phyloP scores from a whole-genome alignment of 2,888 invertebrate species.

The Pogonocherus hispidulus region DNA sequence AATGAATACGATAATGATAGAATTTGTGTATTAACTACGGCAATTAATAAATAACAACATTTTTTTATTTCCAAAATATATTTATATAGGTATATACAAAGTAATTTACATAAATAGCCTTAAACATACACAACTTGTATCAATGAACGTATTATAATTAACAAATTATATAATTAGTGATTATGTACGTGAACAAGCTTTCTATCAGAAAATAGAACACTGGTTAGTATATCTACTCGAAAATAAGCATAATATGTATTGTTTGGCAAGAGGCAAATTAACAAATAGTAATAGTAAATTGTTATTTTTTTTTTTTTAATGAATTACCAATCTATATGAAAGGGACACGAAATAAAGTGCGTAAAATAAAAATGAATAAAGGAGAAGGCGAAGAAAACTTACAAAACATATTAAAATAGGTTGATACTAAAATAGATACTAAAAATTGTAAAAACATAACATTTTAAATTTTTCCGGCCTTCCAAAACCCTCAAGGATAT shows the following conservation, averaged over 20 bases:
- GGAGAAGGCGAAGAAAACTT: no score
- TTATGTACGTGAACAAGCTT: conserved; percentile 42
- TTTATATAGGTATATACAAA: conserved; percentile 27
- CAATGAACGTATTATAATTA: conserved; percentile 40
- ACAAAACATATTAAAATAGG: no score
- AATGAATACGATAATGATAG: conserved; percentile 27
- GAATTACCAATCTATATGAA: no score
- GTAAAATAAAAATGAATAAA: no score
- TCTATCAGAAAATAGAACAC: conserved; percentile 43
- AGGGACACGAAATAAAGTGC: no score
- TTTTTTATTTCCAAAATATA: background rate
- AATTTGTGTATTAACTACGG: conserved; percentile 9
- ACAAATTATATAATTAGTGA: conserved; percentile 49
- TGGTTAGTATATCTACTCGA: conserved; percentile 7
- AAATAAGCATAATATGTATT: conserved; percentile 7
- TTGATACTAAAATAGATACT: no score
- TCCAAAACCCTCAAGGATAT: no score
- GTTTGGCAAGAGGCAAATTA: background rate
- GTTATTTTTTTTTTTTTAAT: no score
- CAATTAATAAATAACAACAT: conserved; percentile 15
- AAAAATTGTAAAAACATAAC: no score
- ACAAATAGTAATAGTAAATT: background rate
- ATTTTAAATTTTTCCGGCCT: no score
- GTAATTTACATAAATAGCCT: conserved; percentile 23
- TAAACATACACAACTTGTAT: conserved; percentile 33